Evolutionary conservation across 30 jellyfish, hydroid and myxozoan genomes (phyloP), one percentile per base, ranked within the genome.

Genomic region (Cassiopea andromeda): DNA sequence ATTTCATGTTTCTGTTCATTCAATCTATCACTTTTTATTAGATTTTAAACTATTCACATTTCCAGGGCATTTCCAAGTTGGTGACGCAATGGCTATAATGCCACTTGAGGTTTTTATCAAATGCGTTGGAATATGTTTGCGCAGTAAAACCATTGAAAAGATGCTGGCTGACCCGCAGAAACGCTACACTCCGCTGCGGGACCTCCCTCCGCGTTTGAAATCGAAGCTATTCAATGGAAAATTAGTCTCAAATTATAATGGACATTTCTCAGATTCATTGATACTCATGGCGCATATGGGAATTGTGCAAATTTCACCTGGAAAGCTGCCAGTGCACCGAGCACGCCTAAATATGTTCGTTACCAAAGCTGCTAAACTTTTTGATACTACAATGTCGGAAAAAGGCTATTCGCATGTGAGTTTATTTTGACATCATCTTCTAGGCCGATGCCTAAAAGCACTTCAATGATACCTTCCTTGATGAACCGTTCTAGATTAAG

Each of bases 271-370:
- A 16, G 98, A 91, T 6, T 48, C 91, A 17, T 67, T 91, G 44
- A 89, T 95, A 19, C 77, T 91, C 66, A 88, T 95, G 54, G 75
- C 97, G 14, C 96, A 95, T 60, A 81, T 95, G 97, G 99, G 99
- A 10, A 73, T 95, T 92, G 44, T 95, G 77, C 85, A 87, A 48
- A 87, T 88, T 1, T 44, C 91, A 1, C 93, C 93, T 6, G 92
- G 70, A 18, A 57, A 69, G 64, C 81, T 92, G 58, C 98, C 99
- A 1, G 73, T 77, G 1, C 69, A 79, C 46, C 76, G 99, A 70
- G 68, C 94, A 16, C 94, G 83, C 77, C 78, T 90, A 43, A 87
- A 84, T 78, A 59, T 94, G 87, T 90, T 60, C 17, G 81, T 94
- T 2, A 87, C 96, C 88, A 89, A 81, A 60, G 94, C 89, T 46